Evolutionary conservation across 2,797 vertebrate species (phyloP), one percentile per base, ranked within the genome.

Genomic region (Melanotaenia parkinsoni): DNA sequence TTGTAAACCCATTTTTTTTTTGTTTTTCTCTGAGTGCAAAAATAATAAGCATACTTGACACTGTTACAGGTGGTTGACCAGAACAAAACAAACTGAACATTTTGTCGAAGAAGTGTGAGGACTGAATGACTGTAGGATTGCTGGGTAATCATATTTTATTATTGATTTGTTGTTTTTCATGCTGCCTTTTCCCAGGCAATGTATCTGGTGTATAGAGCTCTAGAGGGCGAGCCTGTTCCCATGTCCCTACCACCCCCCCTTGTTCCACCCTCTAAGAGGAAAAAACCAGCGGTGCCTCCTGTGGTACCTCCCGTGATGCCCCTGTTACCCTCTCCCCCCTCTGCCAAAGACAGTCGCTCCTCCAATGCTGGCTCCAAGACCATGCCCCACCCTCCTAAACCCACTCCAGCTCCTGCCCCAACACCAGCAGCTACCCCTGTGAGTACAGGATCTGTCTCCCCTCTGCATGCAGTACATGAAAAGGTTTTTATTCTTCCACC

Each of bases 121-220:
- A 73, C 18, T 33, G 24, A 71, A 32, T 58, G 10, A 30, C 75
- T 37, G 16, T 70, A 56, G 43, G 70, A 66, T 61, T 47, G 26
- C 72, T 72, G 54, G 84, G 65, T 87, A 70, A 83, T 59, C 62
- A 38, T 40, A 4, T 65, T 76, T 81, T 26, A 26, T 74, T 47
- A 80, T 70, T 74, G 68, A 60, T 38, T 47, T 28, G 53, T 30
- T 63, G 20, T 35, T 40, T 32, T 50, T 47, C 13, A 53, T 83
- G 47, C 63, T 72, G 26, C 73, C 50, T 43, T 83, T 72, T 84
- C 61, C 20, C 81, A 99, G 98, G 98, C 98, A 76, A 99, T 99
- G 98, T 98, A 96, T 95, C 94, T 99, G 94, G 98, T 99, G 43
- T 99, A 99, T 92, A 96, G 97, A 82, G 98, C 98, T 59, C 92